Conservation (phyloP, 1,140 invertebrate genomes). For the Neodiprion pinetum region DNA sequence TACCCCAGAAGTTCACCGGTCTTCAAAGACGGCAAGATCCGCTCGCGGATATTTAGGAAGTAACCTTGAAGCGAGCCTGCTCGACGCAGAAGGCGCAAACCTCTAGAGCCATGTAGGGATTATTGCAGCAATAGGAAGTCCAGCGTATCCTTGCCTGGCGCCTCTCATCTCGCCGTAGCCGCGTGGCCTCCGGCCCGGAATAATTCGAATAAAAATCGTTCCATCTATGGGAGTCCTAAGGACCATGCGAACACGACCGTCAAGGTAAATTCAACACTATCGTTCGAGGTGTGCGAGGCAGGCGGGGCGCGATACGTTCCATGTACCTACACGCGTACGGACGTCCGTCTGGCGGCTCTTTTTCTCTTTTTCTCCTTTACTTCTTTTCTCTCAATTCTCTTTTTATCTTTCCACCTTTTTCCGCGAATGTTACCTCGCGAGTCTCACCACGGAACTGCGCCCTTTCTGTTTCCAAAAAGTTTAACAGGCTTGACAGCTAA, state of each 20-base stretch:
- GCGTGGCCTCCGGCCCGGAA: not conserved
- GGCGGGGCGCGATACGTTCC: no score
- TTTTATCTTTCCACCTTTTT: not conserved
- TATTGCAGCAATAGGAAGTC: conserved; percentile 5
- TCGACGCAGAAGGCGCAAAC: not conserved
- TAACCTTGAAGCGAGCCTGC: not conserved
- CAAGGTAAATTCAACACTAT: no score
- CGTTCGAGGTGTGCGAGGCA: no score
- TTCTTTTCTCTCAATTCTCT: no score
- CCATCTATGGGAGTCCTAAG: conserved; percentile 3
- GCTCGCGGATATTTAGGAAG: not conserved
- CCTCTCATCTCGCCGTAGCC: not conserved
- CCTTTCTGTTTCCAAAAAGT: no score
- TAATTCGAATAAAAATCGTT: conserved; percentile 8
- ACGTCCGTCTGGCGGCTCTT: no score
- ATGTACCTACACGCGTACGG: no score
- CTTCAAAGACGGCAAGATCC: not conserved
- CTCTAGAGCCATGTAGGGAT: not conserved
- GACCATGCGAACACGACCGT: not conserved
- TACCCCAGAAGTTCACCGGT: not conserved
- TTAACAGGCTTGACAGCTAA: no score
- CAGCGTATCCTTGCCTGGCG: conserved; percentile 2
- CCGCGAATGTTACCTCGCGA: not conserved
- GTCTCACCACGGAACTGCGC: not conserved
- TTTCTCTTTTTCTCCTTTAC: no score